phyloP scores from a whole-genome alignment of 53 echinoderm and acorn worm species.

The Henricia sp. region DNA sequence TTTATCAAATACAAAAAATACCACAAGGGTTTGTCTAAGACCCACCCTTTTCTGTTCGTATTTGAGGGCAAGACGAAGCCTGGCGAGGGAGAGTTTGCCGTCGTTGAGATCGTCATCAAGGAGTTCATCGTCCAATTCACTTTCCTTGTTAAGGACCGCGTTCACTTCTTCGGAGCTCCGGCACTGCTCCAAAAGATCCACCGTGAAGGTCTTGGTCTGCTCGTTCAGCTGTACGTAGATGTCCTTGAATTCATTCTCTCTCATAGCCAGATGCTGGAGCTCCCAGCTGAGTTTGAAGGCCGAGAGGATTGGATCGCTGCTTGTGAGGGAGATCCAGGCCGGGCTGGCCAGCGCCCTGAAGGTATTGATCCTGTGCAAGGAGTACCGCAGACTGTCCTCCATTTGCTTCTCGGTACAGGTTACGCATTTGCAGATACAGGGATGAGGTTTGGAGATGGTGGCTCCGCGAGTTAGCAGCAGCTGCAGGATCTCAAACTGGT shows the following conservation, averaged over 20 bases:
- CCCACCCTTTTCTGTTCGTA: constrained; percentile 96
- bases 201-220: constrained; percentile 79
- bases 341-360: constrained; percentile 97
- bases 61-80: constrained; percentile 94
- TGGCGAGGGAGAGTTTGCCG: constrained; percentile 75
- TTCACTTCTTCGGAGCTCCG: constrained; percentile 95
- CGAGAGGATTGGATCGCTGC: constrained; percentile 89
- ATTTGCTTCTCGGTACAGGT: constrained; percentile 87
- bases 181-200: constrained; percentile 93
- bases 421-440: constrained; percentile 91
- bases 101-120: constrained; percentile 72
- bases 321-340: constrained; percentile 97
- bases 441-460: constrained; percentile 92
- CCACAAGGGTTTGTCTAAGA: background rate
- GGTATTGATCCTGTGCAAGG: constrained; percentile 91
- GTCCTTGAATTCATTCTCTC: constrained; percentile 99
- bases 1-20: no score
- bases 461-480: constrained; percentile 95
- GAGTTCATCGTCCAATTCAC: constrained; percentile 83
- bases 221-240: constrained; percentile 73
- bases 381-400: constrained; percentile 93
- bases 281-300: constrained; percentile 99
- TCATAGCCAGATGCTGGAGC: constrained; percentile 87
- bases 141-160: constrained; percentile 94
- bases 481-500: constrained; percentile 97